Evolutionary conservation across 2,888 invertebrate genomes (phyloP).

Genomic region (Sylvicola cinctus): DNA sequence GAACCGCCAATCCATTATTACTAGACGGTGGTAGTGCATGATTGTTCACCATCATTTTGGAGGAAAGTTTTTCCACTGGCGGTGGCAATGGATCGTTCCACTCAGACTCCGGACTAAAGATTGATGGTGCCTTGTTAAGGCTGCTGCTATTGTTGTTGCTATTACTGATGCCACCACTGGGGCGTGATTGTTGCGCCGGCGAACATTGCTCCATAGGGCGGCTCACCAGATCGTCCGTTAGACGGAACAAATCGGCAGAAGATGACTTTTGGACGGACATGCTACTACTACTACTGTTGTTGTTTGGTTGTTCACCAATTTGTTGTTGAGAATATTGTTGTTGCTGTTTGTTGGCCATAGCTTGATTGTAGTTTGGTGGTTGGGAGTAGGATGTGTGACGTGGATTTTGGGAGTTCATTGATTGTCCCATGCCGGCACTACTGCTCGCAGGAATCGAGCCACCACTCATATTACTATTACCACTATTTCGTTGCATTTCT

Average conservation of each 20-base stretch:
- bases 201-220: too few species aligned
- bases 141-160: conserved; percentile 8
- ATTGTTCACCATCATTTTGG: neutral
- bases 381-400: conserved; percentile 5
- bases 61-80: neutral
- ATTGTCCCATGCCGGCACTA: neutral
- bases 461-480: too few species aligned
- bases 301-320: neutral
- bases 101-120: conserved; percentile 25
- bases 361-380: conserved; percentile 9
- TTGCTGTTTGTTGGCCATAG: conserved; percentile 6
- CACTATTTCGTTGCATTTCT: too few species aligned
- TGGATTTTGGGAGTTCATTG: conserved; percentile 4
- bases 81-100: conserved; percentile 14
- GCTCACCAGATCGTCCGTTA: neutral
- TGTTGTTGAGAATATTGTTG: conserved; percentile 8
- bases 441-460: neutral
- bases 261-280: too few species aligned
- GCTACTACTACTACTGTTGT: too few species aligned
- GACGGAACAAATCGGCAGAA: neutral
- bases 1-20: conserved; percentile 9
- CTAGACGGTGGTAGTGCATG: conserved; percentile 10
- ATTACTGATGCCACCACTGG: conserved; percentile 4
- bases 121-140: conserved; percentile 10
- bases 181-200: neutral